Evolutionary conservation across 2,797 vertebrate genomes (phyloP).

Genomic region (Acanthis flammea): DNA sequence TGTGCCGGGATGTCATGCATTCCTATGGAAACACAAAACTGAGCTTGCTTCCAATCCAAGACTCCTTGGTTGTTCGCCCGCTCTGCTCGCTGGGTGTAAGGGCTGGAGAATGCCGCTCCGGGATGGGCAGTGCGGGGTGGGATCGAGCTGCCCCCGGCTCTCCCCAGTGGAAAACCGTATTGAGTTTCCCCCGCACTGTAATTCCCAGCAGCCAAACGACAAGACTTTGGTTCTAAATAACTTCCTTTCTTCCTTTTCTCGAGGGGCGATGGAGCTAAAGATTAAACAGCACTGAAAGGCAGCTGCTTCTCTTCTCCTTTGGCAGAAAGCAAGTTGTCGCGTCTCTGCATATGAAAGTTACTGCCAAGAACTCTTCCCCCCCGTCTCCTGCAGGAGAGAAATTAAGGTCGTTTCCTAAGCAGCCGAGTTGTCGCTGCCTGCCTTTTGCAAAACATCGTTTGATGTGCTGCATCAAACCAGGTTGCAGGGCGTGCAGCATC

Average conservation of each 20-base stretch:
- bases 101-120: background rate
- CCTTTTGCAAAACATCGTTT: background rate
- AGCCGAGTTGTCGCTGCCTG: background rate
- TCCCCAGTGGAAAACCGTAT: background rate
- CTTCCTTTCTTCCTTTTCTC: slow-evolving; percentile 20
- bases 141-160: background rate
- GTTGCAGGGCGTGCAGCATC: background rate
- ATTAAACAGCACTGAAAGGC: slow-evolving; percentile 1
- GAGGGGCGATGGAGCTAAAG: background rate
- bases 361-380: background rate
- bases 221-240: background rate
- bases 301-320: slow-evolving; percentile 15
- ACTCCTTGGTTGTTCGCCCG: background rate
- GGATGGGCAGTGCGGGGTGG: background rate
- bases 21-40: background rate
- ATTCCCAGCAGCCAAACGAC: background rate
- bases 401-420: slow-evolving; percentile 23
- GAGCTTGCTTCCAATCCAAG: background rate
- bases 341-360: background rate
- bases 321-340: background rate
- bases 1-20: background rate
- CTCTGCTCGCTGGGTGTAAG: background rate
- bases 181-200: background rate
- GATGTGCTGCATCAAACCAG: background rate
- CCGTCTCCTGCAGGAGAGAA: background rate